Percentiles rank a stretch among this genome's conserved stretches.
phyloP scores from a whole-genome alignment of 2,888 invertebrate genomes.

The Andrena bicolor region DNA sequence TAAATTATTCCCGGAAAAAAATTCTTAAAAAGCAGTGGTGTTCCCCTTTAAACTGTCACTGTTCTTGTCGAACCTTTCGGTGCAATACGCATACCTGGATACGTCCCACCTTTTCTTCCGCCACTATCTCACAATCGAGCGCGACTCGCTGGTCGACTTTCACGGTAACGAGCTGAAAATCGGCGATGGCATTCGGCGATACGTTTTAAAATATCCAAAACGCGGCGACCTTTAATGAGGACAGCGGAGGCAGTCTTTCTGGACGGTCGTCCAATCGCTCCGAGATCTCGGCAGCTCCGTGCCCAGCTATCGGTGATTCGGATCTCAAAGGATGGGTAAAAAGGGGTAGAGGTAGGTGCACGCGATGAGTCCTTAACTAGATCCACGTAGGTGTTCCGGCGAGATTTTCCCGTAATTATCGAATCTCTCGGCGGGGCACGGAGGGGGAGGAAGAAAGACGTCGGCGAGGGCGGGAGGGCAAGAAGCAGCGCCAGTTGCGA shows the following conservation, averaged over 20 bases:
- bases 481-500: slow-evolving; percentile 72
- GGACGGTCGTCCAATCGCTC: slow-evolving; percentile 30
- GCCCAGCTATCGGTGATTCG: slow-evolving; percentile 16
- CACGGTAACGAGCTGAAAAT: slow-evolving; percentile 9
- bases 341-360: slow-evolving; percentile 39
- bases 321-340: slow-evolving; percentile 16
- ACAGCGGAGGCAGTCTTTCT: slow-evolving; percentile 27
- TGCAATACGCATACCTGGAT: no score
- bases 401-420: slow-evolving; percentile 74
- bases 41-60: no score
- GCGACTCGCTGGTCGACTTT: background rate
- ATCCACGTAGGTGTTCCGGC: slow-evolving; percentile 63
- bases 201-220: slow-evolving; percentile 33
- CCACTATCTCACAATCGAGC: slow-evolving; percentile 34
- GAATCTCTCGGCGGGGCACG: slow-evolving; percentile 58
- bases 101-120: slow-evolving; percentile 2
- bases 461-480: slow-evolving; percentile 8
- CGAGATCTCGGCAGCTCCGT: slow-evolving; percentile 25
- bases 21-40: no score
- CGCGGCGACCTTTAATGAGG: slow-evolving; percentile 38
- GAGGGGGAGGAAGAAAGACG: background rate
- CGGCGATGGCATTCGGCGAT: slow-evolving; percentile 46
- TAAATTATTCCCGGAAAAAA: no score
- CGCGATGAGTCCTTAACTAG: slow-evolving; percentile 53
- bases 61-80: no score